Base-by-base conservation (phyloP, 2,888 invertebrate species). In the Trachelus tabidus region DNA sequence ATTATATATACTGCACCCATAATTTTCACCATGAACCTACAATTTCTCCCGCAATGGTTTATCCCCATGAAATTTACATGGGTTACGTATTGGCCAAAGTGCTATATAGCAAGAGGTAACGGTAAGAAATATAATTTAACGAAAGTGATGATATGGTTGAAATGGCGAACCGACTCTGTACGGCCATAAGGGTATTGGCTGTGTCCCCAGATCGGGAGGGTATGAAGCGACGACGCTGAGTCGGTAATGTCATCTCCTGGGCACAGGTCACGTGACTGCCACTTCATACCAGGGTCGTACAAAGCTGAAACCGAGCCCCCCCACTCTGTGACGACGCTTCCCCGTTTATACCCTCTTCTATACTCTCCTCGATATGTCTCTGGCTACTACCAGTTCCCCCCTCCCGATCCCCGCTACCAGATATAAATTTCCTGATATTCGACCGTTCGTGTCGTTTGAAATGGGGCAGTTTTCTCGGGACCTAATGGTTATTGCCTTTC, bases 401-500 rank as follows among this genome's bases (percentile, higher is more conserved):
- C 4, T 12, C 15, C 68, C 73, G 76, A 76, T 79, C 76, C 76
- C 76, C 56, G 85, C 87, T 89, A 88, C 88, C 88, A 89, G 92
- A 92, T 92, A 93, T 93, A 93, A 93, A 93, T 93, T 93, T 92
- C 91, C 91, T 92, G 93, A 93, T 93, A 93, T 93, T 93, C 93
- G 93, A 90, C 92, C 92, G 93, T 92, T 92, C 92, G 93, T 93
- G 93, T 93, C 93, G 93, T 92, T 92, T 92, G 92, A 92, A 93
- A 93, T 93, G 93, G 93, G 93, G 93, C 92, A 93, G 93, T 93
- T 93, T 93, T 93, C 93, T 93, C 92, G 92, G 92, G 92, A 93
- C 93, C 93, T 93, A 93, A 93, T 93, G 93, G 93, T 93, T 93
- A 93, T 93, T 93, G 93, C 93, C 92, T 93, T 93, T 93, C 93